Evolutionary conservation across 2,888 invertebrate species (phyloP).

Genomic region (Cepaea hortensis): DNA sequence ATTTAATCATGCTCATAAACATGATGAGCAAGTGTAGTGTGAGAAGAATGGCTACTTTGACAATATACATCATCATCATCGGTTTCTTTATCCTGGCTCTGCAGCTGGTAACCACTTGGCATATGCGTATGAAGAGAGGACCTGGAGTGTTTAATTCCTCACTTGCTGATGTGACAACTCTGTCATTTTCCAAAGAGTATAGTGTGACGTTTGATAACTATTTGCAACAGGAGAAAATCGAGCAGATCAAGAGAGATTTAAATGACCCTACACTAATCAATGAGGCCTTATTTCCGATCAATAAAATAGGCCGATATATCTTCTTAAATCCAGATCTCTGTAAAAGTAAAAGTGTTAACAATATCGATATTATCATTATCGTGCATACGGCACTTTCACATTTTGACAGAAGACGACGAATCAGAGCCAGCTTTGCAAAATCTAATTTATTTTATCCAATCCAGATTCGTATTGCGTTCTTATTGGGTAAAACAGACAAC

Average conservation of each 20-base stretch:
- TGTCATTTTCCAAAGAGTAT: too few relatives aligned
- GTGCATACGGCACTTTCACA: conserved; percentile 47
- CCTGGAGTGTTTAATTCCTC: too few relatives aligned
- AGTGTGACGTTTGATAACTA: too few relatives aligned
- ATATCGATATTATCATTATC: conserved; percentile 43
- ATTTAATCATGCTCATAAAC: too few relatives aligned
- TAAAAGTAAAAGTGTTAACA: neutral
- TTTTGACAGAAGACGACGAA: conserved; percentile 31
- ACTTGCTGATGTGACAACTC: too few relatives aligned
- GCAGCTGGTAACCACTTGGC: too few relatives aligned
- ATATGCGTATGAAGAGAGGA: too few relatives aligned
- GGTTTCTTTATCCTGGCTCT: too few relatives aligned
- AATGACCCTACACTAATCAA: neutral
- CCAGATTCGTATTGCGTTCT: conserved; percentile 47
- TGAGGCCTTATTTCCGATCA: neutral
- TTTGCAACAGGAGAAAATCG: neutral
- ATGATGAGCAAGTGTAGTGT: too few relatives aligned
- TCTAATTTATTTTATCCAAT: conserved; percentile 34
- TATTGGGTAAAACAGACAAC: conserved; percentile 42
- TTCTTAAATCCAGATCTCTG: conserved; percentile 33
- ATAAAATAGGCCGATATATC: conserved; percentile 11
- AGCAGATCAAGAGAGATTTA: conserved; percentile 11
- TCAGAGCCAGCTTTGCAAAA: conserved; percentile 34
- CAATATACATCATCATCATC: too few relatives aligned
- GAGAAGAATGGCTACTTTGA: too few relatives aligned